Evolutionary conservation across 2,113 vertebrate genomes (phyloP), one percentile per base, ranked within the genome.

Genomic region (Ceyx cyanopectus): DNA sequence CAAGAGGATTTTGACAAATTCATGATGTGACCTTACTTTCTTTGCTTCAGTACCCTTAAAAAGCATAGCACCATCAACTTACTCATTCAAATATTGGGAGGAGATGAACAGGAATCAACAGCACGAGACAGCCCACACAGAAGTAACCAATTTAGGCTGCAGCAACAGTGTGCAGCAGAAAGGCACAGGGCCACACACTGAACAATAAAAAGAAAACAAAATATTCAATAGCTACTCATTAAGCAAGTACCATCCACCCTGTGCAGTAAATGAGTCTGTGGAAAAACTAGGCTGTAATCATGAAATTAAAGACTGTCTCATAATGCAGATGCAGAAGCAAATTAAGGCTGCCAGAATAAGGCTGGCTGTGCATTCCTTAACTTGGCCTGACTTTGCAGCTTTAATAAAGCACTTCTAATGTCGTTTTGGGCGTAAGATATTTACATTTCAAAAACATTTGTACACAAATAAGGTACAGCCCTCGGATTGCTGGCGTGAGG

Each of bases 201-300:
- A 80, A 92, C 84, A 96, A 91, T 70, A 85, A 93, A 73, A 37
- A 66, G 74, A 85, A 96, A 94, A 90, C 72, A 92, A 90, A 96
- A 90, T 93, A 95, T 81, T 90, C 85, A 92, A 90, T 32, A 93
- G 81, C 61, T 94, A 81, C 78, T 87, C 78, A 87, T 92, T 96
- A 92, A 82, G 70, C 62, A 92, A 93, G 57, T 43, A 89, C 53
- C 75, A 92, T 93, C 87, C 84, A 89, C 57, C 32, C 87, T 16
- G 56, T 26, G 79, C 84, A 95, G 84, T 56, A 88, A 93, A 91
- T 30, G 72, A 93, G 84, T 22, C 70, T 87, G 46, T 76, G 89
- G 95, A 87, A 96, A 92, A 92, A 74, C 29, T 4, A 79, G 26
- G 22, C 72, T 89, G 84, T 73, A 94, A 95, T 91, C 81, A 91